A percentile compares a stretch with the other conserved stretches of the same genome.
phyloP scores from a whole-genome alignment of 2,797 vertebrate genomes.

The Ptychadena robeensis region DNA sequence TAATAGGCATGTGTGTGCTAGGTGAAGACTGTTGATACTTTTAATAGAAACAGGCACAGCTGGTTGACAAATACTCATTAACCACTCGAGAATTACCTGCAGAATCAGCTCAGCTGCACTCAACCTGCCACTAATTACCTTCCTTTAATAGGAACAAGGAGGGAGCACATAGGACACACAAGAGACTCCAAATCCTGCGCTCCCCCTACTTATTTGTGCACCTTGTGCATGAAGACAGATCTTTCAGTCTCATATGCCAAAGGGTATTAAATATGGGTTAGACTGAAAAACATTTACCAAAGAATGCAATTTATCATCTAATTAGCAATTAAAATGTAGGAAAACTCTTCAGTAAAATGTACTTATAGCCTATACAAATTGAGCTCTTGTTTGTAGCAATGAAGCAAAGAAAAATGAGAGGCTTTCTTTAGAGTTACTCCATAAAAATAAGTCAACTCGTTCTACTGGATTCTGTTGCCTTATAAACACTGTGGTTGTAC shows the following conservation, averaged over 20 bases:
- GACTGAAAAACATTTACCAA: background rate
- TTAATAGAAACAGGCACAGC: conserved; percentile 51
- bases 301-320: background rate
- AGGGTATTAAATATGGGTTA: background rate
- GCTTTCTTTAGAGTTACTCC: background rate
- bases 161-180: conserved; percentile 43
- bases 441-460: background rate
- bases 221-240: conserved; percentile 3
- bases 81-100: conserved; percentile 47
- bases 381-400: background rate
- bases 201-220: conserved; percentile 15
- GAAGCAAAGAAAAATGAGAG: background rate
- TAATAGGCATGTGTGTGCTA: conserved; percentile 17
- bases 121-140: conserved; percentile 50
- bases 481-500: too few relatives aligned
- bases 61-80: conserved; percentile 46
- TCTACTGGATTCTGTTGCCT: too few relatives aligned
- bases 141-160: conserved; percentile 43
- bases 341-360: background rate
- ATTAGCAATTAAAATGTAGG: background rate
- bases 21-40: conserved; percentile 36
- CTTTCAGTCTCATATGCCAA: background rate
- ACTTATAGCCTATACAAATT: too few relatives aligned
- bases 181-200: conserved; percentile 11
- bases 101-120: conserved; percentile 50